Percentiles rank a stretch among this genome's conserved stretches.
Evolutionary conservation across 2,113 vertebrate species (phyloP).

Genomic region (Corythaeola cristata): DNA sequence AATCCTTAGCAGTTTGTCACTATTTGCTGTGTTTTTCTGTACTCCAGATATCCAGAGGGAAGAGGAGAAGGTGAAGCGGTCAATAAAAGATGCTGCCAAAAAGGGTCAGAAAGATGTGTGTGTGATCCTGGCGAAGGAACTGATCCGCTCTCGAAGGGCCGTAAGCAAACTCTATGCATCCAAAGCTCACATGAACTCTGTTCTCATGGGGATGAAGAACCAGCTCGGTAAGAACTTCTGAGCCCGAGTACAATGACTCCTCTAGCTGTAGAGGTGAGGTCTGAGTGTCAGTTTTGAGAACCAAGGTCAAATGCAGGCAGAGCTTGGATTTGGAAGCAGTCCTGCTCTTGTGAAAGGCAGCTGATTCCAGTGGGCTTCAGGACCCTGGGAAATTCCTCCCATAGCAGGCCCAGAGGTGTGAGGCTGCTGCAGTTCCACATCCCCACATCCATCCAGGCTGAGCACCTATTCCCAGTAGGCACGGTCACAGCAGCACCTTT

Average conservation of each 20-base stretch:
- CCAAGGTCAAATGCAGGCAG: neutral
- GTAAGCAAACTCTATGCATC: conserved; percentile 92
- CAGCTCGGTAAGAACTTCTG: conserved; percentile 86
- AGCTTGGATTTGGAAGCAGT: neutral
- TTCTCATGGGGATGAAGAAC: conserved; percentile 97
- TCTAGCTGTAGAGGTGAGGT: neutral
- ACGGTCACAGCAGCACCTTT: neutral
- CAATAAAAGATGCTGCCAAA: conserved; percentile 95
- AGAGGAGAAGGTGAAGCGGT: conserved; percentile 95
- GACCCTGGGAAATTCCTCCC: neutral
- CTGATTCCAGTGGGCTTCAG: neutral
- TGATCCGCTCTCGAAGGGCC: conserved; percentile 89
- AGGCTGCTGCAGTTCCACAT: neutral
- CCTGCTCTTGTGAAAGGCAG: neutral
- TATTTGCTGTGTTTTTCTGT: neutral
- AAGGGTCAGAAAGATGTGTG: conserved; percentile 95
- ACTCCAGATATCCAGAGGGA: conserved; percentile 93
- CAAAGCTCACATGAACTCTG: conserved; percentile 98
- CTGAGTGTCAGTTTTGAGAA: neutral
- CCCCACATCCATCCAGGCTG: neutral
- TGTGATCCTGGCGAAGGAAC: conserved; percentile 91
- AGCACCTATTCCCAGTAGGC: neutral
- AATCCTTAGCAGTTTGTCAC: neutral
- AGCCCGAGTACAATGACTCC: neutral
- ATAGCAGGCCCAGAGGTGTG: neutral